Conservation (phyloP, 2,888 invertebrate species). For the Tipula confusa region DNA sequence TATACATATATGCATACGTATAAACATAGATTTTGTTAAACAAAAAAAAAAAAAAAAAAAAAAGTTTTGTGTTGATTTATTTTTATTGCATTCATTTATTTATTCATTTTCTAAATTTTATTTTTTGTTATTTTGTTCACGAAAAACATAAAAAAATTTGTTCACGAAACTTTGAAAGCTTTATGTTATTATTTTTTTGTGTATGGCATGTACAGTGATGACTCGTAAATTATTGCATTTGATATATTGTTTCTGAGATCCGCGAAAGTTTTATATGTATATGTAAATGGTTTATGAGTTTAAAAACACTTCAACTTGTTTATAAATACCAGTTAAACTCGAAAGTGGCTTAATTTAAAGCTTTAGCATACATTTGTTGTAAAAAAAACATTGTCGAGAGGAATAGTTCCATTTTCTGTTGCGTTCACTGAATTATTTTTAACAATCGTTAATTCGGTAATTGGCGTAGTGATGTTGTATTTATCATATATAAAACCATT, state of each 20-base stretch:
- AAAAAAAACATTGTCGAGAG: too few species aligned
- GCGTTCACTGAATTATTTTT: too few species aligned
- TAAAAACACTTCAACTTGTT: background rate
- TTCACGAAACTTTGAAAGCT: background rate
- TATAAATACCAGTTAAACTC: background rate
- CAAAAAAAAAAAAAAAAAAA: background rate
- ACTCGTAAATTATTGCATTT: background rate
- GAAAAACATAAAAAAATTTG: background rate
- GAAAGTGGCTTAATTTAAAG: too few species aligned
- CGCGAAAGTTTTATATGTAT: background rate
- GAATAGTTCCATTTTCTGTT: too few species aligned
- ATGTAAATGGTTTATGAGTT: background rate
- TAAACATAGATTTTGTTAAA: background rate
- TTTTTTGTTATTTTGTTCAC: background rate
- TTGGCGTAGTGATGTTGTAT: too few species aligned
- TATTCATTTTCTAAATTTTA: background rate
- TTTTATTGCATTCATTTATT: slow-evolving; percentile 25
- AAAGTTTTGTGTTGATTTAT: slow-evolving; percentile 9
- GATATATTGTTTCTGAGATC: too few species aligned
- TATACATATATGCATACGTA: background rate
- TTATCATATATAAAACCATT: too few species aligned
- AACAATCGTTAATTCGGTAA: too few species aligned
- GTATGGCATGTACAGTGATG: background rate
- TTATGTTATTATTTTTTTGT: background rate
- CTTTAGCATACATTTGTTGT: too few species aligned